Evolutionary conservation across 1,140 invertebrate genomes (phyloP).

Genomic region (Pectinophora gossypiella): DNA sequence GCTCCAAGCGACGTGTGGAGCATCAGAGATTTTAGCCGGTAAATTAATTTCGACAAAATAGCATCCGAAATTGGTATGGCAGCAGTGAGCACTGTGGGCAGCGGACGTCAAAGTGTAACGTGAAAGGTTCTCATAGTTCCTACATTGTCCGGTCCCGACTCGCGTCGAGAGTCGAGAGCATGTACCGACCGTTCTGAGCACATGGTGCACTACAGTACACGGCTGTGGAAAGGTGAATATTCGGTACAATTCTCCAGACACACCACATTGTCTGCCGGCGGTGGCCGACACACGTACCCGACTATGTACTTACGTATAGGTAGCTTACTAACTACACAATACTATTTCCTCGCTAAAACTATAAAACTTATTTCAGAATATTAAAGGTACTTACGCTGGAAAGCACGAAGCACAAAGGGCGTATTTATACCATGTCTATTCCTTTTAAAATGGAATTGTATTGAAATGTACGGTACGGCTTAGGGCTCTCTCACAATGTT

Average conservation of each 20-base stretch:
- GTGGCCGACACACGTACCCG: no score
- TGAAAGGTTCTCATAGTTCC: neutral
- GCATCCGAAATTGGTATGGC: neutral
- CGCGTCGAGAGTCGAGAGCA: neutral
- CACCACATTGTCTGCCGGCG: neutral
- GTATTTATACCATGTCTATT: slow-evolving; percentile 10
- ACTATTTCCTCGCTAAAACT: neutral
- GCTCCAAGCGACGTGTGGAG: neutral
- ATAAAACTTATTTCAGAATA: neutral
- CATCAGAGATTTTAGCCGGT: neutral
- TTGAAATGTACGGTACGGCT: slow-evolving; percentile 30
- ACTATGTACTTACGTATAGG: no score
- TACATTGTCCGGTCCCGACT: neutral
- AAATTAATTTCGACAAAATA: neutral
- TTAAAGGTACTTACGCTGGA: neutral
- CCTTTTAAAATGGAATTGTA: slow-evolving; percentile 28
- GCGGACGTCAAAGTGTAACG: neutral
- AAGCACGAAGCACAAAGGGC: neutral
- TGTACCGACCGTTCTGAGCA: neutral
- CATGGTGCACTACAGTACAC: neutral
- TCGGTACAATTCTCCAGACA: neutral
- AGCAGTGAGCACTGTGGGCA: no score
- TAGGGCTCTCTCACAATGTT: slow-evolving; percentile 35
- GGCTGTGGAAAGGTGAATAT: neutral
- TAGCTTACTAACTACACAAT: neutral